A percentile compares a stretch with the other conserved stretches of the same genome.
These are phyloP conservation scores for Pseudomyrmex pallidus DNA, from an alignment of 1,140 invertebrate species.

Conservation along the genomic window DNA sequence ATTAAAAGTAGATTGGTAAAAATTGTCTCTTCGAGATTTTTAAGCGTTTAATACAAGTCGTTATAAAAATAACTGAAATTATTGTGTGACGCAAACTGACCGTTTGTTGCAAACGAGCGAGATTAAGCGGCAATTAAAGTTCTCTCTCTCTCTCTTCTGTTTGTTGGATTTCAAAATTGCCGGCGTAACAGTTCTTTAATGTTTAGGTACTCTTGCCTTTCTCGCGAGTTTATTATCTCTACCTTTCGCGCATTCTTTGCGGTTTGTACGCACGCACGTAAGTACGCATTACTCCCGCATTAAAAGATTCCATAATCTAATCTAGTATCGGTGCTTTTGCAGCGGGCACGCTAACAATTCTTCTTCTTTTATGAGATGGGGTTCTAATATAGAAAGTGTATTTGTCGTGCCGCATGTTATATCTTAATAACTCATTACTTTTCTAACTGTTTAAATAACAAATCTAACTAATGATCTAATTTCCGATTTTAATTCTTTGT, in stretches of 20 bases:
- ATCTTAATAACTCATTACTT: too few species aligned
- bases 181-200: constrained; percentile 30
- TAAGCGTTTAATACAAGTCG: constrained; percentile 14
- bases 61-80: constrained; percentile 33
- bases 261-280: constrained; percentile 29
- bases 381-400: neutral
- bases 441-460: too few species aligned
- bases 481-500: too few species aligned
- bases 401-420: neutral
- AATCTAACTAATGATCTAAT: too few species aligned
- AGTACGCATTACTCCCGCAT: constrained; percentile 7
- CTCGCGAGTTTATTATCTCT: constrained; percentile 44
- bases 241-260: constrained; percentile 25
- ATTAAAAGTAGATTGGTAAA: neutral
- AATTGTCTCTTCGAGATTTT: neutral
- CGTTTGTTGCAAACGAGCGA: constrained; percentile 25
- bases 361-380: neutral
- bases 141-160: neutral
- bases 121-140: constrained; percentile 16
- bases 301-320: constrained; percentile 32
- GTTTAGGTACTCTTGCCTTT: constrained; percentile 48
- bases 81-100: constrained; percentile 28
- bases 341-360: neutral
- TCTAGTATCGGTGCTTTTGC: constrained; percentile 6
- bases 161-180: constrained; percentile 44